A percentile compares a stretch with the other conserved stretches of the same genome.
These are phyloP conservation scores for Volucella bombylans DNA, from an alignment of 2,888 invertebrate genomes.

Conservation along the genomic window DNA sequence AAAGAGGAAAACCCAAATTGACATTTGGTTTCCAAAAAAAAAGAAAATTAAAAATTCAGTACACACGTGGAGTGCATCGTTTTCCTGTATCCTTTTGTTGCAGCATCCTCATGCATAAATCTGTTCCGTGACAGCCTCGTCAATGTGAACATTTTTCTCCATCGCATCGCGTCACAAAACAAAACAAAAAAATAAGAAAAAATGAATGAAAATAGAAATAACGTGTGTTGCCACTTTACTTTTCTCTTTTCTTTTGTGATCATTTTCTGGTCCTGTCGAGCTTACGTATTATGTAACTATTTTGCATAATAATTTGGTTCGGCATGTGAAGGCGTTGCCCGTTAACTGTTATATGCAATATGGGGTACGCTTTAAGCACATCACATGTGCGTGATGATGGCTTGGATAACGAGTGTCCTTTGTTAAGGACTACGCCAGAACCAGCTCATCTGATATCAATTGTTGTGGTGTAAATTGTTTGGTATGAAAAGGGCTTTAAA, in stretches of 20 bases:
- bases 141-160: slow-evolving; percentile 33
- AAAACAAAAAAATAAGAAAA: slow-evolving; percentile 5
- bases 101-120: slow-evolving; percentile 16
- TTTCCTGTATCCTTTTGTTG: slow-evolving; percentile 45
- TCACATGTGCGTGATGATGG: slow-evolving; percentile 61
- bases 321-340: slow-evolving; percentile 38
- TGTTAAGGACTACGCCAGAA: slow-evolving; percentile 66
- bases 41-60: slow-evolving; percentile 9
- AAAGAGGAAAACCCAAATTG: slow-evolving; percentile 54
- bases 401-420: slow-evolving; percentile 69
- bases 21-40: slow-evolving; percentile 41
- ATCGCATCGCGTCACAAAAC: slow-evolving; percentile 37
- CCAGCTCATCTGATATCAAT: slow-evolving; percentile 72
- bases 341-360: slow-evolving; percentile 52
- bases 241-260: not conserved
- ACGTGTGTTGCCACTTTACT: not conserved
- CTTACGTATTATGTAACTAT: slow-evolving; percentile 40
- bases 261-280: slow-evolving; percentile 6
- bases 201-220: not conserved
- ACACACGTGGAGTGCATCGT: slow-evolving; percentile 4
- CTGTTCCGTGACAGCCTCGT: slow-evolving; percentile 9
- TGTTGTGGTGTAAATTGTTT: slow-evolving; percentile 68
- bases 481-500: not conserved
- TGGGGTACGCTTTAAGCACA: slow-evolving; percentile 52
- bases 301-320: slow-evolving; percentile 65